Percentiles rank a stretch among this genome's conserved stretches.
Conservation (phyloP, 2,113 vertebrate genomes). For the Alosa alosa region DNA sequence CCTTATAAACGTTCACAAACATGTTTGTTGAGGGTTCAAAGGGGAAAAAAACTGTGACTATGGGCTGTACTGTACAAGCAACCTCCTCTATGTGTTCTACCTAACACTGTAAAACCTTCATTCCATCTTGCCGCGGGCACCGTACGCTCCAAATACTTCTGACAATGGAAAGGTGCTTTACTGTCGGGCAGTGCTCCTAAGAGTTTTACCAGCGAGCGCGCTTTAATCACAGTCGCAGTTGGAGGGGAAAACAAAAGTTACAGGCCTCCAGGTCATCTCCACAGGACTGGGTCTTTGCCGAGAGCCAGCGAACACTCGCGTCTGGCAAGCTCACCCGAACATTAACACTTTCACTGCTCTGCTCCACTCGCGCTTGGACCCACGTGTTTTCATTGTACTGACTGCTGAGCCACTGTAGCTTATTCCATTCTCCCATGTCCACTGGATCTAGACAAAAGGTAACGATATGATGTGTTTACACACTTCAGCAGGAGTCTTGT, state of each 20-base stretch:
- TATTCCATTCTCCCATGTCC: neutral
- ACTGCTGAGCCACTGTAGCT: neutral
- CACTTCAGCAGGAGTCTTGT: neutral
- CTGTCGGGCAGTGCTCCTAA: conserved; percentile 32
- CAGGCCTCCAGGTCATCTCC: conserved; percentile 28
- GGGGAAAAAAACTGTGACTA: neutral
- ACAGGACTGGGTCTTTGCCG: neutral
- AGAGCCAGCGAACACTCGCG: conserved; percentile 6
- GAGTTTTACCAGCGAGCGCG: conserved; percentile 37
- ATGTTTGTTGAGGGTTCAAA: neutral
- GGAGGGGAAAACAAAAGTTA: conserved; percentile 31
- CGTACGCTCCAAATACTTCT: conserved; percentile 39
- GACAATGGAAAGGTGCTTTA: conserved; percentile 42
- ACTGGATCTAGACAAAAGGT: neutral
- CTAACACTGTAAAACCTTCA: conserved; percentile 30
- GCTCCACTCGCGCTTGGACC: neutral
- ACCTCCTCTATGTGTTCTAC: neutral
- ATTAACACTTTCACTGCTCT: neutral
- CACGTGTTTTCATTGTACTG: neutral
- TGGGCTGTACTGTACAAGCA: neutral
- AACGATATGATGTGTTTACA: neutral
- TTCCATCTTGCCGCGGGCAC: conserved; percentile 33
- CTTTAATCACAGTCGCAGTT: conserved; percentile 43
- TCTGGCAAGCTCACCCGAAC: neutral
- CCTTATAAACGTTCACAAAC: neutral